These are phyloP conservation scores for Cyclargus thomasi DNA, from an alignment of 1,140 invertebrate species.

Conservation along the genomic window DNA sequence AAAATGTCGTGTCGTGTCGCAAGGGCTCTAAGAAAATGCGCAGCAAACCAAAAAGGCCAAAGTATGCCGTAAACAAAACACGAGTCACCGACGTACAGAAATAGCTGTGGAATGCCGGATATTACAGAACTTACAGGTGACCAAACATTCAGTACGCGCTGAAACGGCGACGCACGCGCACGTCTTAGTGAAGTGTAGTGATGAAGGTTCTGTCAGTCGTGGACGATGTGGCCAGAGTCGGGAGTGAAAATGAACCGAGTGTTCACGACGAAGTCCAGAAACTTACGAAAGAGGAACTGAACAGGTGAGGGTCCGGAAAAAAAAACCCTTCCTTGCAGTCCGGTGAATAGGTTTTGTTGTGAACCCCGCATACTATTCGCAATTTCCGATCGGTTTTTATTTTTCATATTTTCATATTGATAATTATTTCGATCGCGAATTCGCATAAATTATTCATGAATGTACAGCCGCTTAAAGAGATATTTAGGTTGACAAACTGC, in stretches of 20 bases:
- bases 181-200: slow-evolving; percentile 10
- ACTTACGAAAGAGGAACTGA: slow-evolving; percentile 56
- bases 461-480: too few species aligned
- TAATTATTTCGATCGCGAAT: too few species aligned
- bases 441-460: too few species aligned
- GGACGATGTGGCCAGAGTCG: slow-evolving; percentile 56
- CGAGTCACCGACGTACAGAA: slow-evolving; percentile 47
- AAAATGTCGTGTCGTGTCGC: neutral
- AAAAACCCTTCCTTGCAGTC: too few species aligned
- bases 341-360: too few species aligned
- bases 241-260: slow-evolving; percentile 50
- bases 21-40: neutral
- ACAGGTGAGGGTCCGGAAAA: slow-evolving; percentile 41
- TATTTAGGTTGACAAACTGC: too few species aligned
- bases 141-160: slow-evolving; percentile 38
- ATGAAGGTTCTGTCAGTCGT: slow-evolving; percentile 63
- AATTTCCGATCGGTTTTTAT: too few species aligned
- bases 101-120: slow-evolving; percentile 69
- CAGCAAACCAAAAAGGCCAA: slow-evolving; percentile 43
- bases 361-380: too few species aligned
- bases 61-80: slow-evolving; percentile 59
- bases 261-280: slow-evolving; percentile 44
- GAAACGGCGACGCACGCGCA: slow-evolving; percentile 30
- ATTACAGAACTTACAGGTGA: slow-evolving; percentile 50
- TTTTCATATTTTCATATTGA: too few species aligned